Conservation (phyloP, 1,140 invertebrate species). For the Zelostemma sp. region DNA sequence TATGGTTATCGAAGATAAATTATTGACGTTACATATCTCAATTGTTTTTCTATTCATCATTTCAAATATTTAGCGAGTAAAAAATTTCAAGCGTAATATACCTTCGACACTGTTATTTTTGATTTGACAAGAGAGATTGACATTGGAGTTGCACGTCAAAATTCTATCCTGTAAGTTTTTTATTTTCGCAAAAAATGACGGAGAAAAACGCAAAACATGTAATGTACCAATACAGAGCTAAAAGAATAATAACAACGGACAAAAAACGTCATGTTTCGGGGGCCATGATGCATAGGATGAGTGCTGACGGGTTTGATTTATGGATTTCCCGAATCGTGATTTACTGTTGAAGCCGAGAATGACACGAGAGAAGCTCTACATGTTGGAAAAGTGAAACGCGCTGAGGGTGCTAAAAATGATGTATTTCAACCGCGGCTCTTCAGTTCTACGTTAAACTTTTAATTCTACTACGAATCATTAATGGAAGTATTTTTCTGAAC, state of each 20-base stretch:
- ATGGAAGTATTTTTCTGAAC: slow-evolving; percentile 18
- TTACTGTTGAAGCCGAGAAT: slow-evolving; percentile 46
- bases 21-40: too few species aligned
- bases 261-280: slow-evolving; percentile 46
- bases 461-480: slow-evolving; percentile 33
- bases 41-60: too few species aligned
- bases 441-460: slow-evolving; percentile 22
- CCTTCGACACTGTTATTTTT: too few species aligned
- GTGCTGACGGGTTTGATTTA: slow-evolving; percentile 46
- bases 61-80: too few species aligned
- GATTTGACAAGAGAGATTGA: too few species aligned
- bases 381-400: slow-evolving; percentile 44
- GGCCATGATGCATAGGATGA: slow-evolving; percentile 41
- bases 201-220: slow-evolving; percentile 12
- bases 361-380: slow-evolving; percentile 43
- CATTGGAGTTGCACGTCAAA: too few species aligned
- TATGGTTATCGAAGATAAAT: too few species aligned
- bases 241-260: slow-evolving; percentile 25
- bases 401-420: slow-evolving; percentile 32
- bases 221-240: slow-evolving; percentile 31
- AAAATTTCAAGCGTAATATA: too few species aligned
- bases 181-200: slow-evolving; percentile 29
- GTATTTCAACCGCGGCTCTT: slow-evolving; percentile 17
- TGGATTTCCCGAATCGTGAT: slow-evolving; percentile 47
- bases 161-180: too few species aligned